These are phyloP conservation scores for Drosophila monieri DNA, from an alignment of 2,888 invertebrate species.

Conservation along the genomic window DNA sequence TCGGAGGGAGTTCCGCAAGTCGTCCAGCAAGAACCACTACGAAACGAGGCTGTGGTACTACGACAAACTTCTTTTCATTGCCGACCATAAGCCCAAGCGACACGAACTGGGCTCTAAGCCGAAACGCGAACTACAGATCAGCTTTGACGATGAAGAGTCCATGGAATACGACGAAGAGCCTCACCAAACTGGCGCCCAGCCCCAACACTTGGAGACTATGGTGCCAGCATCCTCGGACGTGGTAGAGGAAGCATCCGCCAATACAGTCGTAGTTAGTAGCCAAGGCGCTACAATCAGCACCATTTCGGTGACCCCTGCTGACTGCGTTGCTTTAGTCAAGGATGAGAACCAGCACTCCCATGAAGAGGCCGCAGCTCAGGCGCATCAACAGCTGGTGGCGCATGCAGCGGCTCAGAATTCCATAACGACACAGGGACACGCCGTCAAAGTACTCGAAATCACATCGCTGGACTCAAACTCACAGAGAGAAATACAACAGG, in stretches of 20 bases:
- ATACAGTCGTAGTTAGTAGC: constrained; percentile 64
- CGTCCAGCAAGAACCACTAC: constrained; percentile 75
- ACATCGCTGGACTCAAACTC: constrained; percentile 82
- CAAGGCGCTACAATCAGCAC: constrained; percentile 66
- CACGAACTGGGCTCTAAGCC: constrained; percentile 66
- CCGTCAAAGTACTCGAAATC: constrained; percentile 82
- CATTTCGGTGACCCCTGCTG: constrained; percentile 70
- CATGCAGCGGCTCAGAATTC: constrained; percentile 67
- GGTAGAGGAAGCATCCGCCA: constrained; percentile 45
- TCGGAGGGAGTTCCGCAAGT: constrained; percentile 82
- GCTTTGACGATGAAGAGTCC: constrained; percentile 82
- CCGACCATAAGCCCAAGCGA: constrained; percentile 82
- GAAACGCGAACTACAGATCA: constrained; percentile 76
- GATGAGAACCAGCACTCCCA: constrained; percentile 71
- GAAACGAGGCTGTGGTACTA: constrained; percentile 83
- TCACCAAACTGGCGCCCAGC: constrained; percentile 65
- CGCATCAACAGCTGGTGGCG: constrained; percentile 71
- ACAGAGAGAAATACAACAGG: constrained; percentile 82
- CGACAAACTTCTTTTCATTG: constrained; percentile 81
- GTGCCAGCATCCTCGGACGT: constrained; percentile 62
- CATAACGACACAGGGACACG: constrained; percentile 65
- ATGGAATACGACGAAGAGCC: constrained; percentile 81
- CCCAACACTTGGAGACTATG: constrained; percentile 62
- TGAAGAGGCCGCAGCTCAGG: constrained; percentile 57
- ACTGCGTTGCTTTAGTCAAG: constrained; percentile 79